phyloP scores from a whole-genome alignment of 2,113 vertebrate genomes.

The Zosterops lateralis region DNA sequence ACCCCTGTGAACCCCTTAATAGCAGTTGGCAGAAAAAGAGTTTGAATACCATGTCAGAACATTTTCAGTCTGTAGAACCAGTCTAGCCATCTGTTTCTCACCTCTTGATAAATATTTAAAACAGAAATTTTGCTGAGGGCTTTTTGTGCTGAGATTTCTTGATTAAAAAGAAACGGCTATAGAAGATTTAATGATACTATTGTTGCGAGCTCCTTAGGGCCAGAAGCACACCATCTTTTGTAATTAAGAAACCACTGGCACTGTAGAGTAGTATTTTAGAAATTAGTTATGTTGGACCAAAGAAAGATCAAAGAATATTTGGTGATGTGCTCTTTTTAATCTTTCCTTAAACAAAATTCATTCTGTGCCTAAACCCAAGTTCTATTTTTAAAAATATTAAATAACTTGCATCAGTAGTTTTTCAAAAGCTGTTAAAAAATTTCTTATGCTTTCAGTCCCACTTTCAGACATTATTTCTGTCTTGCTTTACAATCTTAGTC shows the following conservation, averaged over 20 bases:
- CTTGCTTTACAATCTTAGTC: not conserved
- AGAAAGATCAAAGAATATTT: constrained; percentile 29
- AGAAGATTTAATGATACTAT: constrained; percentile 13
- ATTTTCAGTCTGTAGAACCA: constrained; percentile 46
- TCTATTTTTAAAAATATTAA: not conserved
- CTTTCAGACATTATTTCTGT: not conserved
- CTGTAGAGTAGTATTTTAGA: not conserved
- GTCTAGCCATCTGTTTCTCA: constrained; percentile 58
- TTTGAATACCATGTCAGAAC: not conserved
- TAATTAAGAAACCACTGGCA: constrained; percentile 47
- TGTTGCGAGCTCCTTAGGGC: constrained; percentile 30
- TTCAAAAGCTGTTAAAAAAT: not conserved
- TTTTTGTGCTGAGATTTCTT: constrained; percentile 22
- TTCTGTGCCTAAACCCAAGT: not conserved
- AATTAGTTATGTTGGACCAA: constrained; percentile 18
- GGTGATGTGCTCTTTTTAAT: not conserved
- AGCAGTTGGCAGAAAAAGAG: constrained; percentile 17
- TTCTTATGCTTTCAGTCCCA: not conserved
- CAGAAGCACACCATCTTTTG: constrained; percentile 23
- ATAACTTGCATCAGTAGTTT: not conserved
- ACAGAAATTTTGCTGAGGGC: constrained; percentile 43
- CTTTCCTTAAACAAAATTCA: not conserved
- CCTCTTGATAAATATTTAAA: constrained; percentile 64
- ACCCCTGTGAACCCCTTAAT: not conserved
- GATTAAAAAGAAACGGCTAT: not conserved